phyloP scores from a whole-genome alignment of 1,140 invertebrate genomes.

The Onthophagus taurus region DNA sequence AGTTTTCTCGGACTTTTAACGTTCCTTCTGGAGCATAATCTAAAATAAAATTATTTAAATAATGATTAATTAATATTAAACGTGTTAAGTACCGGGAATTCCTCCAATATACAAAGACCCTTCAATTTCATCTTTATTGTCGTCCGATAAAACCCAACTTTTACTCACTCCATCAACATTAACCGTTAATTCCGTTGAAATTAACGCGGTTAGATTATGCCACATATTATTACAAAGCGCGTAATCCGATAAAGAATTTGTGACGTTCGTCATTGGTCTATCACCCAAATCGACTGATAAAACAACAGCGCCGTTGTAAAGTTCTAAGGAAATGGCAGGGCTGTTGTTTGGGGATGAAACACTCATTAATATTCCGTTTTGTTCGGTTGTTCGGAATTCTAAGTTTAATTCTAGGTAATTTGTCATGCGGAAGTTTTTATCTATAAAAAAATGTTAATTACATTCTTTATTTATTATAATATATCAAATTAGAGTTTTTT shows the following conservation, averaged over 20 bases:
- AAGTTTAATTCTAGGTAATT: slow-evolving; percentile 61
- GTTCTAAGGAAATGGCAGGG: slow-evolving; percentile 64
- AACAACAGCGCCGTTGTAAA: slow-evolving; percentile 66
- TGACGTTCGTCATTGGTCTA: slow-evolving; percentile 49
- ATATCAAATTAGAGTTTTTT: slow-evolving; percentile 14
- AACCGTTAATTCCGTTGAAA: slow-evolving; percentile 58
- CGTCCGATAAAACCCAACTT: slow-evolving; percentile 30
- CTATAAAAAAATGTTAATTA: slow-evolving; percentile 40
- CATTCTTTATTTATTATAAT: slow-evolving; percentile 5
- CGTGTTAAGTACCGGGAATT: slow-evolving; percentile 55
- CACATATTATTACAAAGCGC: slow-evolving; percentile 77
- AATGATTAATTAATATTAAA: slow-evolving; percentile 3
- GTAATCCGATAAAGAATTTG: slow-evolving; percentile 50
- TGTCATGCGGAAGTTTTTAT: slow-evolving; percentile 59
- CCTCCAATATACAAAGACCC: slow-evolving; percentile 76
- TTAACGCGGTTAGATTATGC: slow-evolving; percentile 71
- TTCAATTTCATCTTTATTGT: slow-evolving; percentile 40
- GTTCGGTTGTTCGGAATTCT: slow-evolving; percentile 75
- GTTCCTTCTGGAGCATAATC: slow-evolving; percentile 57
- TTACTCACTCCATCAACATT: slow-evolving; percentile 56
- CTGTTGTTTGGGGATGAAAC: slow-evolving; percentile 50
- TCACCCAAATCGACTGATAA: slow-evolving; percentile 61
- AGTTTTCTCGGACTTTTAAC: slow-evolving; percentile 62
- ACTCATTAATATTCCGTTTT: slow-evolving; percentile 69
- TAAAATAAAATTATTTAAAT: slow-evolving; percentile 31